These are phyloP conservation scores for Spheniscus mendiculus DNA, from an alignment of 2,113 vertebrate species.

Conservation along the genomic window DNA sequence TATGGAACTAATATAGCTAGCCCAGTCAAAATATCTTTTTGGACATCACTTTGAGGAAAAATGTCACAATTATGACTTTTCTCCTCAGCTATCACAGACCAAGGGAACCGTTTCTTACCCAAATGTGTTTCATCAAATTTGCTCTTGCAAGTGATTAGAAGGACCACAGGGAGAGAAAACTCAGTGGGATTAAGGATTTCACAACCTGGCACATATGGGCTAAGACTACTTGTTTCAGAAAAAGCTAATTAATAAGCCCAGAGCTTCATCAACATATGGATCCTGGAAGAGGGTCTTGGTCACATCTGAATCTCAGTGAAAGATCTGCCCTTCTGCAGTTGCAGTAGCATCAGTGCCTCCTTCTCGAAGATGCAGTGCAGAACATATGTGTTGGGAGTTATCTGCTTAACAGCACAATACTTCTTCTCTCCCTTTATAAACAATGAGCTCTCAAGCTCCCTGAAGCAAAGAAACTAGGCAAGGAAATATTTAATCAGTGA, in stretches of 20 bases:
- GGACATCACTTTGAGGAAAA: not conserved
- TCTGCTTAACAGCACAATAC: not conserved
- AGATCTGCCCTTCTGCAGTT: not conserved
- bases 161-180: not conserved
- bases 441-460: constrained; percentile 5
- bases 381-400: not conserved
- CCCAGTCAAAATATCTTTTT: not conserved
- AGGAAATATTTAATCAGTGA: constrained; percentile 36
- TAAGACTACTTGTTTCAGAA: not conserved
- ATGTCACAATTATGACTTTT: not conserved
- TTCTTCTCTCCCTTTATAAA: constrained; percentile 6
- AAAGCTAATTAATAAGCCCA: not conserved
- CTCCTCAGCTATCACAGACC: not conserved
- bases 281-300: not conserved
- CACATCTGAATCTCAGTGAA: not conserved
- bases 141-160: not conserved
- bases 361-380: not conserved
- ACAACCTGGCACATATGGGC: not conserved
- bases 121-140: not conserved
- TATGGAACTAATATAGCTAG: not conserved
- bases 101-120: not conserved
- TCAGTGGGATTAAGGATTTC: not conserved
- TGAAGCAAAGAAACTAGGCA: constrained; percentile 17
- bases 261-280: not conserved
- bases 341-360: not conserved